Evolutionary conservation across 2,797 vertebrate species (phyloP), one percentile per base, ranked within the genome.

Genomic region (Ptychobarbus kaznakovi): DNA sequence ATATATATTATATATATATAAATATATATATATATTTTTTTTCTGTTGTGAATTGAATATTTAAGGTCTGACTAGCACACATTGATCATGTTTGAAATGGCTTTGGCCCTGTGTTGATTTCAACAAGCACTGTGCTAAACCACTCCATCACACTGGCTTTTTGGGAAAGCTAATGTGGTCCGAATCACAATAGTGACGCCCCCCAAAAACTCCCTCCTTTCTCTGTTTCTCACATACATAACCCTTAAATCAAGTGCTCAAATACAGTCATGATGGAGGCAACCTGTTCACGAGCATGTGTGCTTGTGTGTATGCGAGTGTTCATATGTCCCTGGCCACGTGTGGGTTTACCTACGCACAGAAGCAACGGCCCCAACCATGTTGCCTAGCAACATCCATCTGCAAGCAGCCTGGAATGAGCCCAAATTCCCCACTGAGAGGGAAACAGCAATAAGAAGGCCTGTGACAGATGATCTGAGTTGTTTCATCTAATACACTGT

Each of bases 401-500:
- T 95, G 96, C 94, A 94, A 95, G 94, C 95, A 95, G 95, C 95
- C 95, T 95, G 91, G 93, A 96, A 96, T 94, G 93, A 96, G 95
- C 94, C 95, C 94, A 95, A 95, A 94, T 96, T 90, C 96, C 96
- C 96, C 78, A 88, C 93, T 96, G 96, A 95, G 94, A 94, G 94
- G 95, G 94, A 96, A 96, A 94, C 94, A 94, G 96, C 95, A 96
- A 96, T 96, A 95, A 96, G 95, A 96, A 93, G 93, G 94, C 95
- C 93, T 93, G 94, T 96, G 96, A 96, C 95, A 96, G 96, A 96
- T 96, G 95, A 97, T 96, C 95, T 95, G 94, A 96, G 95, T 96
- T 96, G 96, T 96, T 97, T 96, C 95, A 96, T 96, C 95, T 96
- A 96, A 97, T 97, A 96, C 94, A 97, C 95, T 97, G 96, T 96